Percentiles rank a stretch among this genome's conserved stretches.
These are phyloP conservation scores for Eretmocerus hayati DNA, from an alignment of 2,888 invertebrate genomes.

Conservation along the genomic window DNA sequence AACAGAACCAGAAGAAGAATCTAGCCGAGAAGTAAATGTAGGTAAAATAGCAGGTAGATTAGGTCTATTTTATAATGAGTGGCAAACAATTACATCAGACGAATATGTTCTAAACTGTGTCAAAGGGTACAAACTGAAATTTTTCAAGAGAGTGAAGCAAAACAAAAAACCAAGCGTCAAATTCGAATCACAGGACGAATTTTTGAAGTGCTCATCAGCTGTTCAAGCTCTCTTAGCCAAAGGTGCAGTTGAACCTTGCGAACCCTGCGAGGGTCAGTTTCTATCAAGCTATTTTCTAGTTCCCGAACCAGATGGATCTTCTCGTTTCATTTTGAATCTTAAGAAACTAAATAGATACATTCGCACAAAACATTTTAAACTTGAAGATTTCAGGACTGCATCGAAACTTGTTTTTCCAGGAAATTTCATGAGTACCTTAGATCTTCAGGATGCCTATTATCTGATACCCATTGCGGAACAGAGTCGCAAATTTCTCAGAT, in stretches of 20 bases:
- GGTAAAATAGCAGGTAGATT: conserved; percentile 12
- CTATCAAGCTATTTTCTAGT: conserved; percentile 17
- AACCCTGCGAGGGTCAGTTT: conserved; percentile 3
- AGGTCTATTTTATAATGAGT: neutral
- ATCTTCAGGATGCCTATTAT: conserved; percentile 23
- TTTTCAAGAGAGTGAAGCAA: conserved; percentile 1
- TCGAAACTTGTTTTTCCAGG: conserved; percentile 8
- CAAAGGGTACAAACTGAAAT: conserved; percentile 1
- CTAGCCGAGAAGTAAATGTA: conserved; percentile 5
- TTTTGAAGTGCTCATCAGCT: neutral
- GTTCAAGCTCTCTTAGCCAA: conserved; percentile 2
- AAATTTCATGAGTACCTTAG: conserved; percentile 18
- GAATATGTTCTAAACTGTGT: conserved; percentile 3
- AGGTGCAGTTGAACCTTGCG: neutral
- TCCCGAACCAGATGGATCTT: conserved; percentile 12
- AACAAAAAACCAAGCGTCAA: neutral
- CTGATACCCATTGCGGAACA: neutral
- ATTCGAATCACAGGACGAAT: neutral
- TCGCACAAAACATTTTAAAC: conserved; percentile 15
- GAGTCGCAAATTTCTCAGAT: conserved; percentile 25
- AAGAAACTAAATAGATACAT: conserved; percentile 18
- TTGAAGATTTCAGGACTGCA: conserved; percentile 19
- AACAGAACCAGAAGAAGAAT: neutral
- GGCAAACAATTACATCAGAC: conserved; percentile 5
- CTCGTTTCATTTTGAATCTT: conserved; percentile 19